Evolutionary conservation across 2,797 vertebrate species (phyloP).

Genomic region (Eurystomus glaucurus): DNA sequence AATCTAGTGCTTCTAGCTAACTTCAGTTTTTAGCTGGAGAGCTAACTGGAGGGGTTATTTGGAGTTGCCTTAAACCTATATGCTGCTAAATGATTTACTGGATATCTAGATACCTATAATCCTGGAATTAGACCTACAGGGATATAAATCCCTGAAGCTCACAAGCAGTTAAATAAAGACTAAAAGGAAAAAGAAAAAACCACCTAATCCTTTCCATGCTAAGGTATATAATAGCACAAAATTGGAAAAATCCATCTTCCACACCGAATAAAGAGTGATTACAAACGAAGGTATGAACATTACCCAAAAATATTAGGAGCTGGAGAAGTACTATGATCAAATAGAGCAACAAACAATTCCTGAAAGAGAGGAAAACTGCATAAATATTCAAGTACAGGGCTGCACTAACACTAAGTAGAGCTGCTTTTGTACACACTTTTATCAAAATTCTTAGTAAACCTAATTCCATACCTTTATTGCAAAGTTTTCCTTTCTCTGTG

Average conservation of each 20-base stretch:
- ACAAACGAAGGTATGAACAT: constrained; percentile 55
- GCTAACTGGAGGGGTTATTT: constrained; percentile 57
- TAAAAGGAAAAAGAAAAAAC: constrained; percentile 64
- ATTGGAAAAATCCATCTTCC: constrained; percentile 71
- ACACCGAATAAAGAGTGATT: constrained; percentile 42
- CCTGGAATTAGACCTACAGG: constrained; percentile 71
- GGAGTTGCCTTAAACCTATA: constrained; percentile 66
- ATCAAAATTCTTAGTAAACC: not conserved
- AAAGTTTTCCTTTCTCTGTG: not conserved
- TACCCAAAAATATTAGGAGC: constrained; percentile 47
- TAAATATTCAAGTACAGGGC: not conserved
- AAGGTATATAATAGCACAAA: constrained; percentile 67
- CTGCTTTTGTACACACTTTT: not conserved
- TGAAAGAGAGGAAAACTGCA: constrained; percentile 20
- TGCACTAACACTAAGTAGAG: not conserved
- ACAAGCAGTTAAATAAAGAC: constrained; percentile 69
- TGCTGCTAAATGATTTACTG: constrained; percentile 72
- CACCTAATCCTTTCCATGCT: constrained; percentile 68
- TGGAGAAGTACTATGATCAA: constrained; percentile 6
- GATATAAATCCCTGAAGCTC: constrained; percentile 68
- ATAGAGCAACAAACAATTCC: constrained; percentile 24
- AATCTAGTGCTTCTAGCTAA: constrained; percentile 35
- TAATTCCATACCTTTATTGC: not conserved
- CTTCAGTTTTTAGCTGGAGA: constrained; percentile 55
- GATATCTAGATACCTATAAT: constrained; percentile 73